phyloP scores from a whole-genome alignment of 2,113 vertebrate species.

The Leuciscus idus region DNA sequence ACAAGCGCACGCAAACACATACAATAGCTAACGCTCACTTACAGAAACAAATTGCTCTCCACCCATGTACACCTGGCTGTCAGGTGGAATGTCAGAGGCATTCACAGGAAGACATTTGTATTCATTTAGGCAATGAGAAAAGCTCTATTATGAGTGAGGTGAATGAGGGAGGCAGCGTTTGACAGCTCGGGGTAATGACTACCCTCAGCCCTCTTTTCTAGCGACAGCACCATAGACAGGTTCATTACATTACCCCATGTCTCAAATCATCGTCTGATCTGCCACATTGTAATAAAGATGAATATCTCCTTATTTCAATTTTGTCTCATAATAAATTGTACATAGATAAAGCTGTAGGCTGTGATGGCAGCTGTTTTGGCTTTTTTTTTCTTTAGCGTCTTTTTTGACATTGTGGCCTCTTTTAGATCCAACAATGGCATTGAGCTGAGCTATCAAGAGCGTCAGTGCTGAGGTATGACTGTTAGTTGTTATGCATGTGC shows the following conservation, averaged over 20 bases:
- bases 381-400: background rate
- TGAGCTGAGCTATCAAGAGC: background rate
- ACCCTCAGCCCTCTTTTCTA: slow-evolving; percentile 20
- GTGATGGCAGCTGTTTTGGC: slow-evolving; percentile 1
- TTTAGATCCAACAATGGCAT: background rate
- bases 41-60: slow-evolving; percentile 4
- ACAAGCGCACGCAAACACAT: background rate
- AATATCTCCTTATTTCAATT: slow-evolving; percentile 31
- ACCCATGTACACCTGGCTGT: slow-evolving; percentile 43
- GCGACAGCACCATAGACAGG: slow-evolving; percentile 29
- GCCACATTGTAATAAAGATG: slow-evolving; percentile 43
- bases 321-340: slow-evolving; percentile 15
- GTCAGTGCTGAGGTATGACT: background rate
- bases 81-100: slow-evolving; percentile 31
- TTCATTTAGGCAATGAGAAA: slow-evolving; percentile 53
- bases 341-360: slow-evolving; percentile 14
- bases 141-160: slow-evolving; percentile 48
- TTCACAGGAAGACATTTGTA: slow-evolving; percentile 45
- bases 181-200: slow-evolving; percentile 48
- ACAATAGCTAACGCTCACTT: slow-evolving; percentile 10
- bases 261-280: slow-evolving; percentile 23
- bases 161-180: slow-evolving; percentile 34
- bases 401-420: background rate
- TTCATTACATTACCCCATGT: slow-evolving; percentile 49
- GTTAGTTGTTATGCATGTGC: background rate